These are phyloP conservation scores for Thermophis baileyi DNA, from an alignment of 2,113 vertebrate species.

Conservation along the genomic window DNA sequence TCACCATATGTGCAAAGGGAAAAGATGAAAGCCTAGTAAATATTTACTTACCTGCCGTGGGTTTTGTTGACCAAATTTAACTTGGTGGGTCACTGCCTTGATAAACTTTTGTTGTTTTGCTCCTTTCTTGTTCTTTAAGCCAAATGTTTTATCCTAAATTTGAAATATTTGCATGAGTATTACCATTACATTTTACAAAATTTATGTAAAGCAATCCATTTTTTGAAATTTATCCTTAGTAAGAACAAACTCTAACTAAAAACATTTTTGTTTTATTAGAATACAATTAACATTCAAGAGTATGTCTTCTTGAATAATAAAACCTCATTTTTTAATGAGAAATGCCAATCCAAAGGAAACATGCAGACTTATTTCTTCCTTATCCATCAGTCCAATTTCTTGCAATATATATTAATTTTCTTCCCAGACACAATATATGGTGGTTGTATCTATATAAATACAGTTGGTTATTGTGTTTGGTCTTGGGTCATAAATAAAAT, in stretches of 20 bases:
- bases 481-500: not conserved
- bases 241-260: not conserved
- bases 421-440: not conserved
- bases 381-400: not conserved
- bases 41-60: constrained; percentile 76
- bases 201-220: not conserved
- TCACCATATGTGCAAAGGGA: fast-evolving
- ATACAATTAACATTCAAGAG: not conserved
- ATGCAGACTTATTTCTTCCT: not conserved
- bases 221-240: not conserved
- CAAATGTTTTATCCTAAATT: constrained; percentile 96
- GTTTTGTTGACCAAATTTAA: constrained; percentile 90
- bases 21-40: not conserved
- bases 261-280: not conserved
- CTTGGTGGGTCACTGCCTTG: constrained; percentile 95
- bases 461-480: not conserved
- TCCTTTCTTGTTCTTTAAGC: constrained; percentile 97
- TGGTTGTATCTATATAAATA: not conserved
- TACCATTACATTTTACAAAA: not conserved
- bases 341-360: not conserved
- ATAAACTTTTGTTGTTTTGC: constrained; percentile 98
- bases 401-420: not conserved
- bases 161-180: constrained; percentile 21
- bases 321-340: not conserved
- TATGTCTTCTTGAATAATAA: not conserved